Evolutionary conservation across 2,888 invertebrate genomes (phyloP).

Genomic region (Himalopsyche kuldschensis): DNA sequence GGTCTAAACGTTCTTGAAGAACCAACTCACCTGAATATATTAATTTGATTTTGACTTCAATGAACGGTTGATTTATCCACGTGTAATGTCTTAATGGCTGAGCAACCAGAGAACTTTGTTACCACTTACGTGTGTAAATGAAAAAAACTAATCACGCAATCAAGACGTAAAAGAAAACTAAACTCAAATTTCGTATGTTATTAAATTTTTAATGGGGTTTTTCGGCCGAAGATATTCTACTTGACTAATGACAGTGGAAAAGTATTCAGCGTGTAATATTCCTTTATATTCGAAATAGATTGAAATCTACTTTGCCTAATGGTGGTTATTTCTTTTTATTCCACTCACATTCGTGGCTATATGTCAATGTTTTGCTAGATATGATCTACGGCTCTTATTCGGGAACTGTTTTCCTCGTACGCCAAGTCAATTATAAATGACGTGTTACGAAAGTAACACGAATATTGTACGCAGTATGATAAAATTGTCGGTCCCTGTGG

Average conservation of each 20-base stretch:
- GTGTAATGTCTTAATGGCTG: no score
- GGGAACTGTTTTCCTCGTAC: neutral
- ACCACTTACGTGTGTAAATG: no score
- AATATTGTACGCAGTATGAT: neutral
- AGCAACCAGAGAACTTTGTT: no score
- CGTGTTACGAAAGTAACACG: neutral
- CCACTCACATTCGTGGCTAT: neutral
- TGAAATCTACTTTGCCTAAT: neutral
- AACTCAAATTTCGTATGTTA: neutral
- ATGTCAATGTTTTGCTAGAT: neutral
- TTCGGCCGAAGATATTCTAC: neutral
- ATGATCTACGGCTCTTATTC: neutral
- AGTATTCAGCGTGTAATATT: neutral
- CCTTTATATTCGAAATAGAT: neutral
- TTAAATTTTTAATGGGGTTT: neutral
- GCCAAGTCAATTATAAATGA: neutral
- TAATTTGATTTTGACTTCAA: no score
- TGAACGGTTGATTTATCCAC: no score
- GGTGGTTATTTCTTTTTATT: neutral
- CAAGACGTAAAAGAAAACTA: neutral
- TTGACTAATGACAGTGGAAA: neutral
- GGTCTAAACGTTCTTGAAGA: no score
- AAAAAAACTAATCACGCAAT: neutral
- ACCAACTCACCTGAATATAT: no score
- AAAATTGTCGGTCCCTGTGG: no score